phyloP scores from a whole-genome alignment of 2,797 vertebrate species.

The Coranthus polyacanthus region DNA sequence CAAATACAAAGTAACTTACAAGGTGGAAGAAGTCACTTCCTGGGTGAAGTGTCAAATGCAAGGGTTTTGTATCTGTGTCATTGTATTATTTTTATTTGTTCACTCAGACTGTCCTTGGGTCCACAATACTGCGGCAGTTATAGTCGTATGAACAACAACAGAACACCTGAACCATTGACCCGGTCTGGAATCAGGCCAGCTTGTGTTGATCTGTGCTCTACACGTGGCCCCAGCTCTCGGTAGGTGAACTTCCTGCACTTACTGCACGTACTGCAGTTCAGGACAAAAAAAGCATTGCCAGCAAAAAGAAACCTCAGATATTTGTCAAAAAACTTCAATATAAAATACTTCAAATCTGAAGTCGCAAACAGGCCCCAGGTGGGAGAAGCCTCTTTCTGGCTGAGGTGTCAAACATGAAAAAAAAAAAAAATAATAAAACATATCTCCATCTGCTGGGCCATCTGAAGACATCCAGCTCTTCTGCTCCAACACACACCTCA shows the following conservation, averaged over 20 bases:
- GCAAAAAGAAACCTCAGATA: conserved; percentile 11
- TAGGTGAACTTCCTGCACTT: not conserved
- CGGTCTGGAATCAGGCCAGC: not conserved
- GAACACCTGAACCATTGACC: conserved; percentile 7
- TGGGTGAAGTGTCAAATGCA: no score
- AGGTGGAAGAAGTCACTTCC: no score
- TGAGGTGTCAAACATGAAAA: conserved; percentile 36
- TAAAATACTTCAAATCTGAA: no score
- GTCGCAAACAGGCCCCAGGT: conserved; percentile 28
- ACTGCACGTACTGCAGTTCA: conserved; percentile 7
- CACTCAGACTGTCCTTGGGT: no score
- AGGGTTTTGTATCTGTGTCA: no score
- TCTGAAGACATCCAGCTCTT: conserved; percentile 72
- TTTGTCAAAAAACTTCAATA: conserved; percentile 51
- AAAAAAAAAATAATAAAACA: conserved; percentile 23
- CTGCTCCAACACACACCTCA: conserved; percentile 55
- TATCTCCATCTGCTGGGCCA: conserved; percentile 74
- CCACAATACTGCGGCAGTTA: not conserved
- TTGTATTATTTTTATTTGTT: no score
- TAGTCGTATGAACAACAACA: not conserved
- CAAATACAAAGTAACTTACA: no score
- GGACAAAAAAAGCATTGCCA: conserved; percentile 4
- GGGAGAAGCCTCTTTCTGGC: conserved; percentile 22
- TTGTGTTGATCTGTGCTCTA: conserved; percentile 2
- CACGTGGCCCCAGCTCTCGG: conserved; percentile 11